Evolutionary conservation across 2,113 vertebrate species (phyloP).

Genomic region (Danio rerio): DNA sequence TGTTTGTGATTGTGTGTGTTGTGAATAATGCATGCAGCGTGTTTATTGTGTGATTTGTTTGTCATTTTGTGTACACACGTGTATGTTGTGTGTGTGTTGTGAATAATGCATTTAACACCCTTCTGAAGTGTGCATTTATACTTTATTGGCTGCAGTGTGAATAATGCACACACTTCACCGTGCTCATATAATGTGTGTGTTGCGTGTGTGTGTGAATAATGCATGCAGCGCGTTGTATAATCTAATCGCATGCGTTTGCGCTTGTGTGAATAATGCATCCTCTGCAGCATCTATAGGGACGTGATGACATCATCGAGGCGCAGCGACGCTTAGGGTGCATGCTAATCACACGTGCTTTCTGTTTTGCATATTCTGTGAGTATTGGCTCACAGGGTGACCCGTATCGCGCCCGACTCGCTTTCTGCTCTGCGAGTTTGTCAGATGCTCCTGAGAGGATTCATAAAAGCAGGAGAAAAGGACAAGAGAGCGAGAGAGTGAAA

Average conservation of each 20-base stretch:
- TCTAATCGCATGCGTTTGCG: too few species aligned
- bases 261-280: slow-evolving; percentile 17
- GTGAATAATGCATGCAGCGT: background rate
- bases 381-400: background rate
- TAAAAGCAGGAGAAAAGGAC: slow-evolving; percentile 69
- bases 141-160: background rate
- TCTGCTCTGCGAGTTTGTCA: slow-evolving; percentile 50
- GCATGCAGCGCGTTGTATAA: too few species aligned
- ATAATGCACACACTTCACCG: too few species aligned
- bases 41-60: background rate
- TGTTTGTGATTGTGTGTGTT: background rate
- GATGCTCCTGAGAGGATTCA: slow-evolving; percentile 66
- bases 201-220: too few species aligned
- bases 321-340: background rate
- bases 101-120: background rate
- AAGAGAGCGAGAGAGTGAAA: slow-evolving; percentile 70
- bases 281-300: background rate
- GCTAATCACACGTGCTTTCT: slow-evolving; percentile 32
- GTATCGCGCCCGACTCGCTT: slow-evolving; percentile 43
- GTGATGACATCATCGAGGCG: background rate
- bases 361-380: background rate
- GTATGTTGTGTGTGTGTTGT: background rate
- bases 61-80: background rate
- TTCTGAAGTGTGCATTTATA: background rate
- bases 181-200: too few species aligned